Base-by-base conservation (phyloP, 92 coral and sea anemone genomes). In the Heliopora coerulea region DNA sequence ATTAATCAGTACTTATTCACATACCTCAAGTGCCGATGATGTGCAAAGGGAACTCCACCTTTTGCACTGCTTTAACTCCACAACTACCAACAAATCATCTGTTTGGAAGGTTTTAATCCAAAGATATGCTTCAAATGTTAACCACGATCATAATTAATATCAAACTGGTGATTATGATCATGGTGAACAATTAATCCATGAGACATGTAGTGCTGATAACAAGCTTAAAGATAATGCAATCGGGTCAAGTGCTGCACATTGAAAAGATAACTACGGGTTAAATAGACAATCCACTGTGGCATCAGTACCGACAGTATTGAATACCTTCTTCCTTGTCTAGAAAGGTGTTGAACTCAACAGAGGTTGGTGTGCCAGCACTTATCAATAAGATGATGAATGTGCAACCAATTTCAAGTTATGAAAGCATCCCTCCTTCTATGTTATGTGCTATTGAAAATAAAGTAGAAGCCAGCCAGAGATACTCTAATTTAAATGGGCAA, bases 341-440 rank as follows among this genome's bases (percentile, higher is more conserved):
- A 46, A 68, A 68, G 59, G 1, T 68, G 58, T 68, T 68, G 74
- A 59, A 68, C 59, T 68, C 74, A 31, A 68, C 59, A 68, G 59
- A 49, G 1, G 25, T 0, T 46, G 74, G 60, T 8, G 48, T 59
- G 40, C 74, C 72, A 20, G 72, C 72, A 50, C 52, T 33, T 13
- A 64, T 64, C 39, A 24, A 37, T 41, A 64, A 64, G 37, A 37
- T 64, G 1, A 64, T 64, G 72, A 34, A 64, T 40, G n/a, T 35
- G 3, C 49, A 64, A 28, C 49, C 49, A 64, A 14, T 40, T 13
- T 24, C 12, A 34, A 62, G 34, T 33, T 4, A 62, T n/a, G 49
- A 62, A 62, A 62, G 18, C 37, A 58, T 25, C 37, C 34, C 37
- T 29, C 54, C 72, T 1, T 6, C 72, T n/a, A 20, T 65, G 72